Evolutionary conservation across 2,797 vertebrate genomes (phyloP), one percentile per base, ranked within the genome.

Genomic region (Periparus ater): DNA sequence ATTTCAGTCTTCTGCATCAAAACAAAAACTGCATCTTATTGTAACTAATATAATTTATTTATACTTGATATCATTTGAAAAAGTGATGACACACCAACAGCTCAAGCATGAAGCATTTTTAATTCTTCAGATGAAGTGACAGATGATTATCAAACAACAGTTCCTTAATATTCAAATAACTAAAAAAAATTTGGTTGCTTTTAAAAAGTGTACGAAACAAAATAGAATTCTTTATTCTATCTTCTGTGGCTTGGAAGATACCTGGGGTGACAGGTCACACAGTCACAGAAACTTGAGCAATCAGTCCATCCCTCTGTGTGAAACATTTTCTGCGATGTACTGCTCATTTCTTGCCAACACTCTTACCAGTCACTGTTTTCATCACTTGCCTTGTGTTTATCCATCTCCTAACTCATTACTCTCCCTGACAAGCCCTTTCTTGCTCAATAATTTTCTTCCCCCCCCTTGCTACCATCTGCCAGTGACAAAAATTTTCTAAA

Each of bases 1-100:
- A 85, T 82, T 94, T 91, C 65, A 74, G 81, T 92, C 72, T 93
- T 94, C 90, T 96, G 88, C 93, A 96, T 87, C 91, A 91, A 97
- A 98, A 97, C 95, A 97, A 97, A 97, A 95, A 53, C 96, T 93
- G 81, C 91, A 93, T 96, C 93, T 97, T 96, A 51, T 96, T 97
- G 95, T 97, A 96, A 97, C 96, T 96, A 96, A 97, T 92, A 95
- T 82, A 92, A 97, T 85, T 97, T 97, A 96, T 97, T 97, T 97
- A 97, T 97, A 97, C 91, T 93, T 97, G 86, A 97, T 96, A 94
- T 95, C 12, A 93, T 96, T 91, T 97, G 97, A 97, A 97, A 94
- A 97, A 96, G 68, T 95, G 91, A 91, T 95, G 88, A 74, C 90
- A 89, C 66, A 93, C 90, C 61, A 96, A 62, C 91, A 96, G 95